Evolutionary conservation across 2,797 vertebrate species (phyloP).

Genomic region (Mormyrus proboscirostris): DNA sequence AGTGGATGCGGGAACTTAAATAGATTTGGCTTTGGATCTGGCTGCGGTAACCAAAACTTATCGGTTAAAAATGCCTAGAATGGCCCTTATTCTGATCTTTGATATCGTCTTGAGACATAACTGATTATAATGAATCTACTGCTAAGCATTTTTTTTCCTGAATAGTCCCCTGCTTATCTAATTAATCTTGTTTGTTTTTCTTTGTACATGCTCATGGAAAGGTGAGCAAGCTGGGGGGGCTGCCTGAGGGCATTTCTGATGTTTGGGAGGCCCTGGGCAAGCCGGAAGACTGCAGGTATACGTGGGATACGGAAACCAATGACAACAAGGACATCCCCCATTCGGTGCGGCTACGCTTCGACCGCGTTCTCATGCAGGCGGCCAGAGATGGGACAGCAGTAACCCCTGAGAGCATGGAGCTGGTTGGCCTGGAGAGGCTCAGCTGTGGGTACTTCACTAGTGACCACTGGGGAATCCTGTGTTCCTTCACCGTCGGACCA

Average conservation of each 20-base stretch:
- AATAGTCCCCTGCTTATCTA: not conserved
- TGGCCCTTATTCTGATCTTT: not conserved
- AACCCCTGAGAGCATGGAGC: constrained; percentile 60
- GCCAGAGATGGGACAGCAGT: constrained; percentile 48
- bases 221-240: constrained; percentile 58
- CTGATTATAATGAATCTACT: not conserved
- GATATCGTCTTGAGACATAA: not conserved
- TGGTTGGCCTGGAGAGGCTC: constrained; percentile 68
- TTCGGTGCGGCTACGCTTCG: constrained; percentile 62
- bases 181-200: not conserved
- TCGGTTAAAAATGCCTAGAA: not conserved
- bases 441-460: constrained; percentile 71
- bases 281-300: constrained; percentile 68
- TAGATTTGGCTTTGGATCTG: not conserved
- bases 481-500: constrained; percentile 47
- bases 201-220: constrained; percentile 32
- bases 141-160: not conserved
- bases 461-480: constrained; percentile 77
- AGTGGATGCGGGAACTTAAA: not conserved
- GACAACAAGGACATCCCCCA: constrained; percentile 54
- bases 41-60: not conserved
- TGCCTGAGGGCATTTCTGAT: constrained; percentile 60
- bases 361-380: constrained; percentile 60
- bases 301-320: constrained; percentile 72
- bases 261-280: constrained; percentile 70